phyloP scores from a whole-genome alignment of 2,797 vertebrate species.

The Falco peregrinus region DNA sequence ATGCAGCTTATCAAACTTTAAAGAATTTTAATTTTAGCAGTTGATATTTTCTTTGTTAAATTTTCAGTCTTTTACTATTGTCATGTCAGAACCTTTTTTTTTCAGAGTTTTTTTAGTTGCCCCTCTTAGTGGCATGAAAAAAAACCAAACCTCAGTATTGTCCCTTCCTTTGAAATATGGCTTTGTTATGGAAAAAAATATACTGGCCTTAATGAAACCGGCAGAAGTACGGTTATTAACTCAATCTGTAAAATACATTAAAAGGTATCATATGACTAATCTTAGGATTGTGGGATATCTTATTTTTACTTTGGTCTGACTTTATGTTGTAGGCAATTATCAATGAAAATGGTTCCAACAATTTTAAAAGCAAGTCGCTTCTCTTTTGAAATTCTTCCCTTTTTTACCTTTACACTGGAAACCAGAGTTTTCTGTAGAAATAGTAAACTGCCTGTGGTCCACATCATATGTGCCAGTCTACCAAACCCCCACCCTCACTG shows the following conservation, averaged over 20 bases:
- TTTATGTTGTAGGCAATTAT: background rate
- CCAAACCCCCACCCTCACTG: background rate
- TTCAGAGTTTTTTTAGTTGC: background rate
- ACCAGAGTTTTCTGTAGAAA: background rate
- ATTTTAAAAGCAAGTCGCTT: background rate
- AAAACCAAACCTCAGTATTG: background rate
- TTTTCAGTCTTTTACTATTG: background rate
- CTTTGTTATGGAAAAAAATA: background rate
- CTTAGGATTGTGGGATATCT: background rate
- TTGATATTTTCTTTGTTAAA: background rate
- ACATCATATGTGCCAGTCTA: rapidly evolving
- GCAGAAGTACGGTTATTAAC: background rate
- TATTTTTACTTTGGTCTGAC: background rate
- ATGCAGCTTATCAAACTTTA: background rate
- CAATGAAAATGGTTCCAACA: background rate
- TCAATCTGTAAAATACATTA: background rate
- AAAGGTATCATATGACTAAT: background rate
- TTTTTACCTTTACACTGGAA: background rate
- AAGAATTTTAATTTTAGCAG: background rate
- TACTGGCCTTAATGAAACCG: background rate
- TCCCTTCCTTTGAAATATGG: background rate
- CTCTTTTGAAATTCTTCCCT: background rate
- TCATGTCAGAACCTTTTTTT: background rate
- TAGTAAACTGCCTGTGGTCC: background rate
- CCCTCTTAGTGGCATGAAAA: background rate